Evolutionary conservation across 2,888 invertebrate species (phyloP), one percentile per base, ranked within the genome.

Genomic region (Zonitis immaculata): DNA sequence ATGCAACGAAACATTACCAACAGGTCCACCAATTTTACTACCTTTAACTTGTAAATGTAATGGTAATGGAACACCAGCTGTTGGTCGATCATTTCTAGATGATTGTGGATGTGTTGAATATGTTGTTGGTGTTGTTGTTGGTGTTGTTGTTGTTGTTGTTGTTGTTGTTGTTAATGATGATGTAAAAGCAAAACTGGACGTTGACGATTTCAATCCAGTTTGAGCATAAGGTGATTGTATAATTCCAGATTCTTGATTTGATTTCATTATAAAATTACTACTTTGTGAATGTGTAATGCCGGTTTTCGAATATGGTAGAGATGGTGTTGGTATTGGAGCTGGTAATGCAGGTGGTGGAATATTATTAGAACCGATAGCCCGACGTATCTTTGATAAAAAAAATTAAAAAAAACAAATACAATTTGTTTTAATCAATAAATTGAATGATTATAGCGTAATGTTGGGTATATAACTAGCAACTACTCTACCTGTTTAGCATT

Each of bases 1-100:
- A 75, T 93, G 92, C 63, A 93, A 82, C 35, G 91, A 91, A 1
- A 86, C 84, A 71, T 86, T 87, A 54, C 87, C 87, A 43, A 85
- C 85, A 20, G 77, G 75, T 52, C 73, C 75, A 66, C 72, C 75
- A 49, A 71, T 74, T 65, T 70, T 75, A 35, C 71, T 70, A 58
- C 68, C 68, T 49, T 70, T 71, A 39, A 62, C 60, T 53, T 71
- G 71, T 35, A 72, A 47, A 61, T 76, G 77, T 47, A 72, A 65
- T 11, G 75, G 76, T 47, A 74, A 64, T 26, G 74, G 74, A 11
- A 73, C 74, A 25, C 71, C 74, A 25, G 72, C 73, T 20, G 75
- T 70, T 14, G 76, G 73, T 44, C 70, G 61, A 44, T 72, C 72
- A 26, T 64, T 58, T 27, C 72, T 64, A 7, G 73, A 66, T 11